phyloP scores from a whole-genome alignment of 1,140 invertebrate species.

The Callitettix versicolor region DNA sequence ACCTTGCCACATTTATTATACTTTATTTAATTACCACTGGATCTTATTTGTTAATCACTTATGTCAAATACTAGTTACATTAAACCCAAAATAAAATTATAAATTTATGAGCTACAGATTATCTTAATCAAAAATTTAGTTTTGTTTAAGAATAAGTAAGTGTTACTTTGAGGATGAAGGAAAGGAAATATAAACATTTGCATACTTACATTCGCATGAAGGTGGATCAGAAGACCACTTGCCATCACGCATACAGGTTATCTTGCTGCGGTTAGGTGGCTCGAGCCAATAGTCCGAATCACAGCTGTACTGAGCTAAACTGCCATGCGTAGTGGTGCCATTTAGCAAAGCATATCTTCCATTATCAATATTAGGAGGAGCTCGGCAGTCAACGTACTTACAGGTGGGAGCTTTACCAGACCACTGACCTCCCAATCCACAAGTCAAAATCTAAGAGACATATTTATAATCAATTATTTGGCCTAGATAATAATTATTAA shows the following conservation, averaged over 20 bases:
- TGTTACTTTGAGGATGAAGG: too few species aligned
- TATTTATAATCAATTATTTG: too few species aligned
- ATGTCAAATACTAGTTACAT: too few species aligned
- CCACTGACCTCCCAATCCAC: conserved; percentile 72
- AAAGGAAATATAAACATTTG: too few species aligned
- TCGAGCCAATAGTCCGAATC: conserved; percentile 72
- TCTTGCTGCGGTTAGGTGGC: conserved; percentile 44
- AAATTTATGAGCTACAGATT: too few species aligned
- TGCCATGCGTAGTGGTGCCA: conserved; percentile 66
- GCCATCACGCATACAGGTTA: conserved; percentile 68
- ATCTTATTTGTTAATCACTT: too few species aligned
- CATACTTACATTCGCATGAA: conserved; percentile 65
- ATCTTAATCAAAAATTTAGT: too few species aligned
- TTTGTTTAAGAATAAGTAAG: too few species aligned
- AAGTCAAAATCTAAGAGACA: conserved; percentile 57
- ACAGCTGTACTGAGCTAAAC: conserved; percentile 66
- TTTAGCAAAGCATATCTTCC: conserved; percentile 61
- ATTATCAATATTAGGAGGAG: conserved; percentile 63
- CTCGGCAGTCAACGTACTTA: conserved; percentile 79
- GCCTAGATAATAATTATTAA: too few species aligned
- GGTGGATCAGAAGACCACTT: conserved; percentile 79
- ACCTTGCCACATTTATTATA: too few species aligned
- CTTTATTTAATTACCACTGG: too few species aligned
- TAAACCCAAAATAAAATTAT: too few species aligned
- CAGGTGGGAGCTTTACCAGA: conserved; percentile 66